Conservation (phyloP, 2,113 vertebrate species). For the Myodes glareolus region DNA sequence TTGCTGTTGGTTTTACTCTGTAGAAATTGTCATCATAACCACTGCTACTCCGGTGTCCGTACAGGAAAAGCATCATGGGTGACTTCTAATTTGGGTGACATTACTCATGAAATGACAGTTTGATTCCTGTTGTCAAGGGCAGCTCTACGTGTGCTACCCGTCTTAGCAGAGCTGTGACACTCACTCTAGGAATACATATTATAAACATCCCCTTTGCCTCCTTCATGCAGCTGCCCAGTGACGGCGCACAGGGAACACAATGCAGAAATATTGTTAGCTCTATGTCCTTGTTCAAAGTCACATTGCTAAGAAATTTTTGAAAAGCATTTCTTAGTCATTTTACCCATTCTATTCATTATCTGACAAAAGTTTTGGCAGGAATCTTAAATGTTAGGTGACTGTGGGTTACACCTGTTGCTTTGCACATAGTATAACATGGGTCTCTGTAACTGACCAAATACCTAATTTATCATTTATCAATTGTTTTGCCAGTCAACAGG, state of each 20-base stretch:
- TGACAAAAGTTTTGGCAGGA: neutral
- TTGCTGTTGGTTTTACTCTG: neutral
- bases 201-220: neutral
- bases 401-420: neutral
- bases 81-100: neutral
- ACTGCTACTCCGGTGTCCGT: neutral
- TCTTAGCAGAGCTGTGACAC: neutral
- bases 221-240: neutral
- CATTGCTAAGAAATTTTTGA: neutral
- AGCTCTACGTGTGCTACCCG: neutral
- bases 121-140: neutral
- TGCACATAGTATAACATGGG: neutral
- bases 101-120: neutral
- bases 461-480: neutral
- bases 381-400: neutral
- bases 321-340: neutral
- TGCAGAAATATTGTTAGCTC: neutral
- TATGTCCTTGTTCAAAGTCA: neutral
- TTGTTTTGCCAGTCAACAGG: constrained; percentile 19
- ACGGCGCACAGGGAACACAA: neutral
- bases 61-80: neutral
- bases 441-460: neutral
- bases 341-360: neutral
- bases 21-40: neutral
- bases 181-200: neutral